These are phyloP conservation scores for Varroa destructor DNA, from an alignment of 1,140 invertebrate genomes.

Conservation along the genomic window DNA sequence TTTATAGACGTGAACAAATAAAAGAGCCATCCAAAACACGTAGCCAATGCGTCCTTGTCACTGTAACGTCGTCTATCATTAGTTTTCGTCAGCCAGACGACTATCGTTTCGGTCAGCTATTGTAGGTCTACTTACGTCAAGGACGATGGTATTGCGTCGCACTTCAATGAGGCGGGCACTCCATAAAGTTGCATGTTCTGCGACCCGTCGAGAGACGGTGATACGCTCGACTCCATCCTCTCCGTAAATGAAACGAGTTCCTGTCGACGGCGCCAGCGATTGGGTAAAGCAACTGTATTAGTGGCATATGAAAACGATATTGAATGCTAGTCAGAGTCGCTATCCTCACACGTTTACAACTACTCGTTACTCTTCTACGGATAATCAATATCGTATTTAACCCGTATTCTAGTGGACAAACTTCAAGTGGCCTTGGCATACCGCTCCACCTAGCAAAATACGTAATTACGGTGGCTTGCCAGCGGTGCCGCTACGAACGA, in stretches of 20 bases:
- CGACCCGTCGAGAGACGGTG: neutral
- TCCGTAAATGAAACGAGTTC: constrained; percentile 9
- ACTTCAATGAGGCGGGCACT: neutral
- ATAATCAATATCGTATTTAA: too few species aligned
- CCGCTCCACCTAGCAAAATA: too few species aligned
- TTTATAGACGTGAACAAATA: neutral
- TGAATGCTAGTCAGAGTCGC: too few species aligned
- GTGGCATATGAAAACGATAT: neutral
- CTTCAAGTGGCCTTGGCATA: too few species aligned
- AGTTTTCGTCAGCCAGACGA: neutral
- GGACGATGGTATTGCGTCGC: neutral
- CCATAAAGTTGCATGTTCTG: neutral
- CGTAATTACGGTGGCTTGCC: too few species aligned
- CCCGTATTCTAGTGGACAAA: too few species aligned
- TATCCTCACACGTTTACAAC: too few species aligned
- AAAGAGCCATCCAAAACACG: neutral
- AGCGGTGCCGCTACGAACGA: too few species aligned
- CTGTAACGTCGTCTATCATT: neutral
- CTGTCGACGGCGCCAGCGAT: neutral
- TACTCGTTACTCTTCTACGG: too few species aligned
- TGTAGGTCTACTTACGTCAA: neutral
- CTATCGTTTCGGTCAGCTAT: neutral
- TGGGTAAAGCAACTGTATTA: neutral
- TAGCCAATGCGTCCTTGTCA: neutral
- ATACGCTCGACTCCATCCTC: constrained; percentile 1